Evolutionary conservation across 64 coral and sea anemone species (phyloP).

Genomic region (Pachyseris speciosa): DNA sequence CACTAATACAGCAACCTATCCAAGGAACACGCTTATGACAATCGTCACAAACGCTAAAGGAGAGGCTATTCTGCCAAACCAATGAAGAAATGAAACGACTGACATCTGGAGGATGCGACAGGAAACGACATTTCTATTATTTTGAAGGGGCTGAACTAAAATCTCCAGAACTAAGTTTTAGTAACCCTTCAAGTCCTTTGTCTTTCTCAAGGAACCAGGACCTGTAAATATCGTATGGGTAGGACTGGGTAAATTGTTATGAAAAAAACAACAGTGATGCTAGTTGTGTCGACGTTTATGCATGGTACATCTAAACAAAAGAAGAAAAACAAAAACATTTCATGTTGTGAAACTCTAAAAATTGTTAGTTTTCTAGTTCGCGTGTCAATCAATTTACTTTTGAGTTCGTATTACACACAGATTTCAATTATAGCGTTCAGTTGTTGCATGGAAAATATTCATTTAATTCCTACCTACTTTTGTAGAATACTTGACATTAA

Average conservation of each 20-base stretch:
- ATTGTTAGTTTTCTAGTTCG: too few relatives aligned
- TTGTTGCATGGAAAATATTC: too few relatives aligned
- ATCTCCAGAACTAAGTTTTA: not conserved
- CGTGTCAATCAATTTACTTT: too few relatives aligned
- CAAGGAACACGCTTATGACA: not conserved
- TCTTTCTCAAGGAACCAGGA: not conserved
- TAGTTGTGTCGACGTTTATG: constrained; percentile 5
- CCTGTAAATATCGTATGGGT: not conserved
- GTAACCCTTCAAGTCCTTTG: not conserved
- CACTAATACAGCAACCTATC: not conserved
- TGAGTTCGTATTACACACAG: too few relatives aligned
- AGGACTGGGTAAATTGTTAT: not conserved
- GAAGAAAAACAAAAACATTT: too few relatives aligned
- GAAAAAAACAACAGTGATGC: not conserved
- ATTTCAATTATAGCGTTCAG: too few relatives aligned
- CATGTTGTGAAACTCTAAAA: too few relatives aligned
- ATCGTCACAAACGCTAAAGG: not conserved
- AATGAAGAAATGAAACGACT: not conserved
- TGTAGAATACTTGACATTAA: too few relatives aligned
- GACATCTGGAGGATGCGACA: not conserved
- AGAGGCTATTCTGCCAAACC: not conserved
- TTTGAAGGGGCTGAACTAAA: not conserved
- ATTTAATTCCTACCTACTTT: too few relatives aligned
- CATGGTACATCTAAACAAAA: constrained; percentile 1
- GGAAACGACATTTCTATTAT: not conserved